Evolutionary conservation across 1,140 invertebrate species (phyloP), one percentile per base, ranked within the genome.

Genomic region (Apolygus lucorum): DNA sequence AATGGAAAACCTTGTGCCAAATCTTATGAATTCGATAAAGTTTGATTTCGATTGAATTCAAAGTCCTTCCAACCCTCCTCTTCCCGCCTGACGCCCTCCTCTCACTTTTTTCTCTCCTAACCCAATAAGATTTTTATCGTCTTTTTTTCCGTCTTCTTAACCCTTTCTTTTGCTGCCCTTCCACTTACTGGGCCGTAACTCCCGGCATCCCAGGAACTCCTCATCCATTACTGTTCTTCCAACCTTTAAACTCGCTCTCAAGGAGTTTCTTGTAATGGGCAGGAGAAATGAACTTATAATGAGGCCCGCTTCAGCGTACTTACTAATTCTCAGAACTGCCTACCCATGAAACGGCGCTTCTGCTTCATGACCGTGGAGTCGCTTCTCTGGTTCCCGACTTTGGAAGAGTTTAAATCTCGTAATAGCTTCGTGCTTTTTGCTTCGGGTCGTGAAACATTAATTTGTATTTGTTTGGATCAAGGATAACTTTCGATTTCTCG

Each of bases 261-360:
- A n/a, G n/a, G n/a, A n/a, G 22, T 22, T 59, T 24, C 22, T 22
- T 59, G 22, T 59, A 59, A 59, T 59, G 54, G 34, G 54, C 54
- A 17, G 8, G 22, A 59, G 54, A 59, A 59, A 59, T 59, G 54
- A 59, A 59, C 54, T 59, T 59, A 59, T 59, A 59, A 59, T 59
- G 54, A 59, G 54, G 8, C 8, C 11, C 54, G 22, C 22, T 59
- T 21, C 22, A 59, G 54, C 54, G 54, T 59, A 21, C 54, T 59
- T 59, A 59, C 54, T 59, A 59, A 59, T 59, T 59, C 54, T 59
- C 54, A 4, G 54, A 59, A 59, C 54, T 59, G 54, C 54, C 54
- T 59, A 59, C 54, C 54, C 54, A 59, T 59, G 54, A 59, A 59
- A 59, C 54, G 11, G 54, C 54, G 54, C 54, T 24, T 24, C 54